Base-by-base conservation (phyloP, 1,140 invertebrate genomes). In the Tetramorium simillimum region DNA sequence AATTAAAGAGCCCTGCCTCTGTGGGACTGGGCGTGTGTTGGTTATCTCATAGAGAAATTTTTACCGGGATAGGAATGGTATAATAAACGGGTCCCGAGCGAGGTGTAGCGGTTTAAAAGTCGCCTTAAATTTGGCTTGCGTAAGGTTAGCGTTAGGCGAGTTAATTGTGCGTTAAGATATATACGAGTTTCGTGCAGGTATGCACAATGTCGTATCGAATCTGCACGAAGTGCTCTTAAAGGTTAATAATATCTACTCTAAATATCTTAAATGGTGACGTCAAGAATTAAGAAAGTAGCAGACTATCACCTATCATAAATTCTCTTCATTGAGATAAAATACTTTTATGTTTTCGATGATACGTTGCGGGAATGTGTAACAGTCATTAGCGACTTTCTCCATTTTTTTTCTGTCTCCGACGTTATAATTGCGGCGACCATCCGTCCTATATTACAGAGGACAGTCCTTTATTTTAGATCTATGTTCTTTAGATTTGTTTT, bases 71-170 rank as follows among this genome's bases (percentile, higher is more conserved):
- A 40, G 69, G 80, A 75, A 62, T 56, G 80, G n/a, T 43, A 28
- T 73, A 56, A 62, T 75, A 49, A 75, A 75, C 53, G 77, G n/a
- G 14, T 33, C 24, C 43, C 43, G 53, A 12, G 67, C n/a, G n/a
- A 73, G 62, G 69, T 84, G 37, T 60, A n/a, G 40, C 14, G 14
- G 40, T 46, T 73, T 49, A 73, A 84, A 60, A 28, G 14, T 49
- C 33, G 78, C 51, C 40, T 60, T n/a, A 84, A 84, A 84, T 75
- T 84, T 84, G 14, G 7, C 10, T 84, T 84, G 37, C 80, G 53
- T 33, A 82, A 82, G 80, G 33, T 58, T 58, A 60, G 80, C n/a
- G 51, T 37, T 46, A 60, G 33, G 53, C 62, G 24, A 84, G 69
- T 60, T 60, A 75, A 84, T 75, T 73, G n/a, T 21, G 21, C 67